These are phyloP conservation scores for Myotis planiceps DNA, from an alignment of 2,797 vertebrate genomes.

Conservation along the genomic window DNA sequence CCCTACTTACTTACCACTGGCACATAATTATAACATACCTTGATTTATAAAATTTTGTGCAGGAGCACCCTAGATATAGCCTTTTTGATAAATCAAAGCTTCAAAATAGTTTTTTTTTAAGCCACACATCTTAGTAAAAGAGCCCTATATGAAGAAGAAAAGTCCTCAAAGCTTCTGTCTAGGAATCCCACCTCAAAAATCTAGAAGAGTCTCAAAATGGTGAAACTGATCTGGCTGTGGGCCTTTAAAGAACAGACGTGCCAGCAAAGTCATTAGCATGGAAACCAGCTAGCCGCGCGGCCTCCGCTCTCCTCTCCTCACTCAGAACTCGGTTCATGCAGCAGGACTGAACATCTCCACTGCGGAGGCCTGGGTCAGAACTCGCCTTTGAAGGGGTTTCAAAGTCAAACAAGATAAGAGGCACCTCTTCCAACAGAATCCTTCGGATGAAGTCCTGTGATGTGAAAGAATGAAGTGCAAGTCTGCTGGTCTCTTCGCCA, in stretches of 20 bases:
- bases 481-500: conserved; percentile 69
- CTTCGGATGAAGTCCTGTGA: conserved; percentile 79
- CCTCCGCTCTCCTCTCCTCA: rapidly evolving
- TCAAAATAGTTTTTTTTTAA: neutral
- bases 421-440: conserved; percentile 81
- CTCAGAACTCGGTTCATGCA: neutral
- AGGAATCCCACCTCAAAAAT: neutral
- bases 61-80: neutral
- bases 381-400: conserved; percentile 85
- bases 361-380: conserved; percentile 76
- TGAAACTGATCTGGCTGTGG: neutral
- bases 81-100: neutral
- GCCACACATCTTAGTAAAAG: neutral
- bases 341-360: conserved; percentile 57
- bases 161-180: neutral
- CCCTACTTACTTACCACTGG: neutral
- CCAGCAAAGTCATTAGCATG: neutral
- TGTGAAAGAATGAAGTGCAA: conserved; percentile 79
- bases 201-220: neutral
- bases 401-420: conserved; percentile 88
- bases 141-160: neutral
- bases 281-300: neutral
- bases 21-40: neutral
- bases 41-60: neutral
- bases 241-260: neutral